Conservation (phyloP, 2,797 vertebrate species). For the Pipistrellus pipistrellus region DNA sequence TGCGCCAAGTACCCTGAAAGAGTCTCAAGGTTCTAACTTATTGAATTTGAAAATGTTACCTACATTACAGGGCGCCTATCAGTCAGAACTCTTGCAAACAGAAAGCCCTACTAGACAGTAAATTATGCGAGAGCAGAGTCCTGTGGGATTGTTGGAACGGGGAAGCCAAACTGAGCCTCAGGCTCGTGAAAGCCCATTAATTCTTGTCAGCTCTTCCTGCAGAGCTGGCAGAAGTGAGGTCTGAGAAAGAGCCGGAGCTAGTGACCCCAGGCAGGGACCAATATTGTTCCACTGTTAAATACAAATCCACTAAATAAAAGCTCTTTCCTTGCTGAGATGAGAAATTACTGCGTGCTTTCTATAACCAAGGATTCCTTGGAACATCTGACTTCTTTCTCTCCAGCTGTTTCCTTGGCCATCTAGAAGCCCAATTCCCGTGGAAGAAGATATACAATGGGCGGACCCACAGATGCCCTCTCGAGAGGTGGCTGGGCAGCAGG, state of each 20-base stretch:
- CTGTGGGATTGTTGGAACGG: not conserved
- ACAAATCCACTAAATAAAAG: constrained; percentile 36
- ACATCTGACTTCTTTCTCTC: constrained; percentile 20
- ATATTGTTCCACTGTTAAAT: constrained; percentile 58
- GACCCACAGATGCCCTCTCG: not conserved
- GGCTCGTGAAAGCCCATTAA: constrained; percentile 75
- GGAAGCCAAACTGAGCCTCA: constrained; percentile 61
- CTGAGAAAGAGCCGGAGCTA: constrained; percentile 24
- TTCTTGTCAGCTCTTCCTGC: not conserved
- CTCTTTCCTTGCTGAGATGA: not conserved
- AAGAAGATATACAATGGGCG: not conserved
- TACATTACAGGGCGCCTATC: not conserved
- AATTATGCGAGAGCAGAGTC: constrained; percentile 48
- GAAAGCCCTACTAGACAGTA: constrained; percentile 37
- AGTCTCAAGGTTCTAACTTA: constrained; percentile 35
- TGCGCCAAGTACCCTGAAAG: not conserved
- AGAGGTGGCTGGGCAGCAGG: not conserved
- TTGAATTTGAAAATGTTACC: not conserved
- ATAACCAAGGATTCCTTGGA: not conserved
- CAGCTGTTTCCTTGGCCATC: not conserved
- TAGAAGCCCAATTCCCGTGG: not conserved
- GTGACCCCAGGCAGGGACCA: constrained; percentile 45
- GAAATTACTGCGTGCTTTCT: constrained; percentile 13
- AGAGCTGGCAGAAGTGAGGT: constrained; percentile 54
- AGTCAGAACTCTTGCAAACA: constrained; percentile 12